A percentile compares a stretch with the other conserved stretches of the same genome.
These are phyloP conservation scores for Emesis furor DNA, from an alignment of 2,888 invertebrate genomes.

Conservation along the genomic window DNA sequence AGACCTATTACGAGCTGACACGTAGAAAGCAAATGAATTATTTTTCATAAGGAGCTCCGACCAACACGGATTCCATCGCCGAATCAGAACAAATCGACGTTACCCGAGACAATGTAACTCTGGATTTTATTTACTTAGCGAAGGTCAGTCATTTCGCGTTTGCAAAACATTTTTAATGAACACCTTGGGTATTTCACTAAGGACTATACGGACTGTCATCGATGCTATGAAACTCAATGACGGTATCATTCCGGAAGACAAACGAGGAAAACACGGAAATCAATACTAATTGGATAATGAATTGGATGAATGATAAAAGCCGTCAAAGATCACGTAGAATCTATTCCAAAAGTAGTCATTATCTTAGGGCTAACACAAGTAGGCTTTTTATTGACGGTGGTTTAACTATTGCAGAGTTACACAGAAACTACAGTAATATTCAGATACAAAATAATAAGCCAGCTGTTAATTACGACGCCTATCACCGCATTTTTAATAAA, in stretches of 20 bases:
- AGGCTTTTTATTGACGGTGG: constrained; percentile 24
- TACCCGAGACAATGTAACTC: neutral
- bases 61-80: neutral
- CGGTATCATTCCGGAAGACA: neutral
- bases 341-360: constrained; percentile 26
- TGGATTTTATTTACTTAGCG: too few species aligned
- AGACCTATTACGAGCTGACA: too few species aligned
- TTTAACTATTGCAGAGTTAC: constrained; percentile 19
- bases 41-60: too few species aligned
- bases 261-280: neutral
- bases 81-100: constrained; percentile 9
- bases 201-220: neutral
- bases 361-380: constrained; percentile 5
- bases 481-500: too few species aligned
- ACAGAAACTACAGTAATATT: neutral
- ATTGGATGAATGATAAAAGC: neutral
- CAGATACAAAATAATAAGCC: constrained; percentile 3
- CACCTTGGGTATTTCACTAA: neutral
- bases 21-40: too few species aligned
- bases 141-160: neutral
- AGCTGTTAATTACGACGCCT: too few species aligned
- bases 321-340: constrained; percentile 1
- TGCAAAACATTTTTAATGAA: constrained; percentile 6
- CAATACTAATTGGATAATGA: neutral
- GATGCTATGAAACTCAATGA: neutral